Evolutionary conservation across 92 coral and sea anemone genomes (phyloP).

Genomic region (Meandrina meandrites): DNA sequence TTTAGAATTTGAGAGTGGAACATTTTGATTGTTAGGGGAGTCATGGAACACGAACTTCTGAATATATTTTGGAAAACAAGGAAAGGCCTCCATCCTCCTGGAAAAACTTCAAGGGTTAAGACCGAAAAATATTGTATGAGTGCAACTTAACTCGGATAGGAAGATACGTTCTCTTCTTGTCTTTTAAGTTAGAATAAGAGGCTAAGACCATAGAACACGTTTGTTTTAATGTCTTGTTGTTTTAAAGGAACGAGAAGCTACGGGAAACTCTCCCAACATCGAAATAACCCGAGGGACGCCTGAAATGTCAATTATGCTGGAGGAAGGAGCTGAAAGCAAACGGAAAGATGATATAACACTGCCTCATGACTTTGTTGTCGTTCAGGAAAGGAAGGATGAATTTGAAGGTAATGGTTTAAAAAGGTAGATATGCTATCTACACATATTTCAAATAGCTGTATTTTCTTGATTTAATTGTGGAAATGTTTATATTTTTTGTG

Average conservation of each 20-base stretch:
- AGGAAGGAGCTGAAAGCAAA: not conserved
- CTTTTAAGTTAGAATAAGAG: not conserved
- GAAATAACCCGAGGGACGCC: not conserved
- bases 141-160: not conserved
- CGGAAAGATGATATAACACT: not conserved
- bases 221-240: not conserved
- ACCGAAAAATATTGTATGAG: not conserved
- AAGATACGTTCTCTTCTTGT: not conserved
- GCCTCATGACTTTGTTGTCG: not conserved
- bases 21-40: no score
- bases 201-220: not conserved
- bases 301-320: not conserved
- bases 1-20: no score
- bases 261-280: not conserved
- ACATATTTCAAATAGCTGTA: no score
- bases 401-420: conserved; percentile 27
- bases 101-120: not conserved
- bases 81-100: not conserved
- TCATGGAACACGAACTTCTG: not conserved
- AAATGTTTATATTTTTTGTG: no score
- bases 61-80: conserved; percentile 35
- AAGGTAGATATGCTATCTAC: no score
- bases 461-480: no score
- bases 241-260: not conserved
- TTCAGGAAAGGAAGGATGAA: not conserved